Base-by-base conservation (phyloP, 2,113 vertebrate species). In the Crocuta crocuta region DNA sequence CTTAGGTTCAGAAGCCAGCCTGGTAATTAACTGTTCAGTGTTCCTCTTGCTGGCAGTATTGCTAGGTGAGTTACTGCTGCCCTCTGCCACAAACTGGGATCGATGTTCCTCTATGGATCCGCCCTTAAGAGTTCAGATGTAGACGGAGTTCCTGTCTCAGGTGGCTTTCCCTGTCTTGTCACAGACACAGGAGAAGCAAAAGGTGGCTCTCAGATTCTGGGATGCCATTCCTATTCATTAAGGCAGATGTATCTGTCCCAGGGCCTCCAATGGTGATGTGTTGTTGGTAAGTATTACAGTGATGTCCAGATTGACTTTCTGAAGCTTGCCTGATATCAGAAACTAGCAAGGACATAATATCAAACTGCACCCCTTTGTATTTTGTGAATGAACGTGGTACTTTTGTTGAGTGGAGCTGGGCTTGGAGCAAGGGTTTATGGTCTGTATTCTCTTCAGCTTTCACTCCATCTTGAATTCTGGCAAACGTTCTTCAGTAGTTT, bases 21-120 rank as follows among this genome's bases (percentile, higher is more conserved):
- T 84, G 78, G 89, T 97, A 97, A 98, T 98, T 79, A 98, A 97
- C 89, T 97, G 43, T 68, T 91, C 23, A 55, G 48, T 6, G 83
- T 89, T 95, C 48, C 35, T 82, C 63, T 65, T 63, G 89, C 76
- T 87, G 82, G 70, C 15, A 66, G 48, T 43, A 35, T 82, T 87
- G 68, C 78, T 89, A 35, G 82, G 73, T 92, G 94, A 90, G 68
- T 84, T 87, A 73, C 82, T 86, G 91, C 35, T 26, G 2, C 26
- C 33, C 28, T 5, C 2, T 3, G 63, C 81, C 68, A 21, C 58
- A 65, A 39, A 43, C 43, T 74, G 53, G 70, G 92, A 82, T 90
- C 65, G 9, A 9, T 89, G 65, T 12, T 80, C 31, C 45, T 95
- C 53, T 45, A 4, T 33, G 73, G n/a, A 53, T 48, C 50, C 0